Evolutionary conservation across 37 sponge, comb jelly and placozoan species (phyloP).

Genomic region (Cladorhizidae sp.): DNA sequence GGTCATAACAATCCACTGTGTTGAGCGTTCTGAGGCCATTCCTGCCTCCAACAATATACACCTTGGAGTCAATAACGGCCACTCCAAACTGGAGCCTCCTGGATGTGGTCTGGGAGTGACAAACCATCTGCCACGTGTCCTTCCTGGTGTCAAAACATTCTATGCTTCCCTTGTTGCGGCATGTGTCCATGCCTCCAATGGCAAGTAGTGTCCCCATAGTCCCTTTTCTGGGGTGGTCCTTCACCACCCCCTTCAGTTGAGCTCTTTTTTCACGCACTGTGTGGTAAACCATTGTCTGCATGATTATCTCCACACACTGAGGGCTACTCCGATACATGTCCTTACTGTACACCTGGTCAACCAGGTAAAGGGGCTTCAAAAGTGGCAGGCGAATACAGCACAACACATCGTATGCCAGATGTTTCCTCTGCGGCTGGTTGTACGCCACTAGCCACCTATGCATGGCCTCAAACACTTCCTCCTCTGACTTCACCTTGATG

Average conservation of each 20-base stretch:
- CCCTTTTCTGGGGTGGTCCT: slow-evolving; percentile 33
- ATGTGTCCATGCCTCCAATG: slow-evolving; percentile 68
- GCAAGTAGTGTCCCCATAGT: slow-evolving; percentile 70
- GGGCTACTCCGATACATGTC: slow-evolving; percentile 25
- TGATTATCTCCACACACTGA: slow-evolving; percentile 36
- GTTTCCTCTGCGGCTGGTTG: slow-evolving; percentile 20
- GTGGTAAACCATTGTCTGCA: slow-evolving; percentile 66
- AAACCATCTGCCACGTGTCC: slow-evolving; percentile 44
- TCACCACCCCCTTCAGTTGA: slow-evolving; percentile 6
- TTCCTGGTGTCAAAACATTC: slow-evolving; percentile 60
- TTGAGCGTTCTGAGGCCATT: slow-evolving; percentile 77
- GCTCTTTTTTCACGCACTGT: slow-evolving; percentile 34
- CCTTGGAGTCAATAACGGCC: slow-evolving; percentile 39
- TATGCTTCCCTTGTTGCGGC: slow-evolving; percentile 51
- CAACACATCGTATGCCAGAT: slow-evolving; percentile 40
- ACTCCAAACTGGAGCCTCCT: slow-evolving; percentile 74
- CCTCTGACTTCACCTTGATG: slow-evolving; percentile 63
- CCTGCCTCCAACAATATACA: slow-evolving; percentile 75
- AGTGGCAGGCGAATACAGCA: slow-evolving; percentile 52
- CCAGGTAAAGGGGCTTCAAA: slow-evolving; percentile 46
- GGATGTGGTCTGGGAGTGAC: slow-evolving; percentile 20
- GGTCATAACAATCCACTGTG: slow-evolving; percentile 65
- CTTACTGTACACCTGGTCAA: slow-evolving; percentile 49
- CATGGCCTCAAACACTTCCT: slow-evolving; percentile 70
- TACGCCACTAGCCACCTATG: slow-evolving; percentile 56